Evolutionary conservation across 2,797 vertebrate species (phyloP).

Genomic region (Emys orbicularis): DNA sequence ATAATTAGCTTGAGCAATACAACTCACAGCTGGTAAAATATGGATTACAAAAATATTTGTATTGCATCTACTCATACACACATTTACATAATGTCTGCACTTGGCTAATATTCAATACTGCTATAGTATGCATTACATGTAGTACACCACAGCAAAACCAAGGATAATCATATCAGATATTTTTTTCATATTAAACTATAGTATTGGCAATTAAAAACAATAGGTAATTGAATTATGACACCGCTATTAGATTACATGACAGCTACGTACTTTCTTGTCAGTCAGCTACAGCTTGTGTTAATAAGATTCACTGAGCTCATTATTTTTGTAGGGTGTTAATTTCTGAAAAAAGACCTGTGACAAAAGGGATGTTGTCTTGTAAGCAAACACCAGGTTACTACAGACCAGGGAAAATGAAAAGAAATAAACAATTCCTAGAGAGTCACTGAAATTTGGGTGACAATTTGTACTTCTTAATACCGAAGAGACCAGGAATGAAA

Average conservation of each 20-base stretch:
- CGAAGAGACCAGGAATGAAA: not conserved
- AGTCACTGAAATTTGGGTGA: slow-evolving; percentile 34
- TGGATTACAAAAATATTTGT: not conserved
- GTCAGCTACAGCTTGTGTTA: slow-evolving; percentile 62
- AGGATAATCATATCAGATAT: not conserved
- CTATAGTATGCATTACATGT: not conserved
- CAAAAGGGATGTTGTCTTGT: slow-evolving; percentile 52
- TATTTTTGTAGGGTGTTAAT: slow-evolving; percentile 65
- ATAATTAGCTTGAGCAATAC: not conserved
- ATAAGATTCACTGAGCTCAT: slow-evolving; percentile 68
- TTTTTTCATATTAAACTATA: not conserved
- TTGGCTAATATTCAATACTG: not conserved
- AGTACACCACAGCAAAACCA: slow-evolving; percentile 1
- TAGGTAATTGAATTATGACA: slow-evolving; percentile 64
- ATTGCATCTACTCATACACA: not conserved
- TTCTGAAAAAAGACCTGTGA: slow-evolving; percentile 52
- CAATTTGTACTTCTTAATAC: not conserved
- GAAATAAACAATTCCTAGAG: slow-evolving; percentile 34
- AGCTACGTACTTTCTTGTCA: slow-evolving; percentile 59
- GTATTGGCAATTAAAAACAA: slow-evolving; percentile 52
- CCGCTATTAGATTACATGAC: slow-evolving; percentile 47
- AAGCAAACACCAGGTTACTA: slow-evolving; percentile 50
- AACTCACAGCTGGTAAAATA: not conserved
- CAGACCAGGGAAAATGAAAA: slow-evolving; percentile 41
- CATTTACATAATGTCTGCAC: not conserved